Evolutionary conservation across 2,888 invertebrate species (phyloP).

Genomic region (Habrosyne pyritoides): DNA sequence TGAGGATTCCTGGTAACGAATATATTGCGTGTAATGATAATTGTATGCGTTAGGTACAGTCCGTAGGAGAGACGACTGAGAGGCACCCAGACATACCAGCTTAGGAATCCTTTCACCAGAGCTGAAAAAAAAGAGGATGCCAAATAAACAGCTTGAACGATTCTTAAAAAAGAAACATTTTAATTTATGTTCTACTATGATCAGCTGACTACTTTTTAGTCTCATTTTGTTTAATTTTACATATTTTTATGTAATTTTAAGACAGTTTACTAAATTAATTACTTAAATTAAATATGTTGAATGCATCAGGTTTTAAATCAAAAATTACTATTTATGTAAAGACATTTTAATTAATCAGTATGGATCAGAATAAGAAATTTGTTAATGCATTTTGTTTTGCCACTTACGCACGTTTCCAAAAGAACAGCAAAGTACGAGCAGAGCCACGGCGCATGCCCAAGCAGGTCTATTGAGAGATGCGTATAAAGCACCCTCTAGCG

Average conservation of each 20-base stretch:
- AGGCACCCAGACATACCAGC: slow-evolving; percentile 84
- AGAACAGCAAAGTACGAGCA: slow-evolving; percentile 77
- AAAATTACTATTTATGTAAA: no score
- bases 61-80: slow-evolving; percentile 84
- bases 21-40: slow-evolving; percentile 76
- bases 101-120: slow-evolving; percentile 66
- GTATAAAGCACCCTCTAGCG: slow-evolving; percentile 80
- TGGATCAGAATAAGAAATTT: no score
- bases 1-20: slow-evolving; percentile 75
- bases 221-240: no score
- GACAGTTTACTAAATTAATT: no score
- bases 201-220: no score
- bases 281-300: no score
- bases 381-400: no score
- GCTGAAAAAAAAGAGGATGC: slow-evolving; percentile 47
- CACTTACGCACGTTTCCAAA: slow-evolving; percentile 81
- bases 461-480: slow-evolving; percentile 82
- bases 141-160: neutral
- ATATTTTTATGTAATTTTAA: no score
- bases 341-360: no score
- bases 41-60: slow-evolving; percentile 82
- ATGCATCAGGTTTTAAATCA: no score
- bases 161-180: no score
- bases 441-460: slow-evolving; percentile 78
- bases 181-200: neutral